Evolutionary conservation across 1,140 invertebrate species (phyloP).

Genomic region (Drosophila jambulina): DNA sequence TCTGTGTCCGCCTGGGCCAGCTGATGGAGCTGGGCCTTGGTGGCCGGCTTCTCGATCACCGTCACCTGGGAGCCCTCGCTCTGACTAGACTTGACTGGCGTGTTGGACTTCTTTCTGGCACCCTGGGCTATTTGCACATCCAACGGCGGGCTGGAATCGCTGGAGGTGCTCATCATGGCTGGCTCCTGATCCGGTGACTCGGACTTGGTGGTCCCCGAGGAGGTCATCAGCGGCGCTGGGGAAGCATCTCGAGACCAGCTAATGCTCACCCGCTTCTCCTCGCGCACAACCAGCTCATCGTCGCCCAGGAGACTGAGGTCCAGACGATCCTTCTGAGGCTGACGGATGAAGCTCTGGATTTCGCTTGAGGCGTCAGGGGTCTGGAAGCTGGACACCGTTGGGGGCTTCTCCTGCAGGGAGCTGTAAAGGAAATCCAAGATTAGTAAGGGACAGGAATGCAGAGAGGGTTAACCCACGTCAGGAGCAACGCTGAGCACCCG

Average conservation of each 20-base stretch:
- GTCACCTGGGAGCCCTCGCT: conserved; percentile 74
- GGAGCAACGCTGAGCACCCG: conserved; percentile 73
- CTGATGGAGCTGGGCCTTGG: conserved; percentile 77
- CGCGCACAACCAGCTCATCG: conserved; percentile 73
- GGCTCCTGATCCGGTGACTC: conserved; percentile 52
- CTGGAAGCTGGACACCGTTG: conserved; percentile 53
- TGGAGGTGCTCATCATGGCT: conserved; percentile 42
- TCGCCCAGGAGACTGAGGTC: conserved; percentile 69
- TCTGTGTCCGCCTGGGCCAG: conserved; percentile 72
- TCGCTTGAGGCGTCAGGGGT: conserved; percentile 48
- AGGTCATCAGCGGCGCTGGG: conserved; percentile 67
- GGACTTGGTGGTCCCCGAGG: conserved; percentile 61
- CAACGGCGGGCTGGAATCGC: conserved; percentile 41
- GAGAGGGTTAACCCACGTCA: conserved; percentile 62
- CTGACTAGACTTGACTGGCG: conserved; percentile 80
- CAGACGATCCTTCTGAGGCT: conserved; percentile 50
- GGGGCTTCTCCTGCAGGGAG: conserved; percentile 78
- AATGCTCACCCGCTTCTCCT: conserved; percentile 82
- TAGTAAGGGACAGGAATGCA: neutral
- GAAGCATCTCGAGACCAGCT: conserved; percentile 80
- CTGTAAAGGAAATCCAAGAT: conserved; percentile 29
- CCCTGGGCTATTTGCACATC: conserved; percentile 73
- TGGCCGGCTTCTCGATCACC: conserved; percentile 68
- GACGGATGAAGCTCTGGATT: conserved; percentile 73
- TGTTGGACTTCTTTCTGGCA: conserved; percentile 79